These are phyloP conservation scores for Radopholus similis DNA, from an alignment of 1,140 invertebrate species.

Conservation along the genomic window DNA sequence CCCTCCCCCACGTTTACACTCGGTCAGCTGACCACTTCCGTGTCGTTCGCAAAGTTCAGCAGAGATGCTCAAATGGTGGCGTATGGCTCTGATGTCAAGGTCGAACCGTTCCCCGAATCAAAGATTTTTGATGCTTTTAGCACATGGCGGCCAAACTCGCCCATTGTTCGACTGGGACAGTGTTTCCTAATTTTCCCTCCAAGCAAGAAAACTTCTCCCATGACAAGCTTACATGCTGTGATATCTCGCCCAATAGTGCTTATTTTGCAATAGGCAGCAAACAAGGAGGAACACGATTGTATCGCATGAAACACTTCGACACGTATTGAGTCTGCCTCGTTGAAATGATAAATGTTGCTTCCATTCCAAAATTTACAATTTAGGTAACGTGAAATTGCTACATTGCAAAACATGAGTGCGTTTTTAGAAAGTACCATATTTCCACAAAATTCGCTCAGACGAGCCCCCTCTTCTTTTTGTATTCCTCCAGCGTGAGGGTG, in stretches of 20 bases:
- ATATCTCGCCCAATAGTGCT: conserved; percentile 35
- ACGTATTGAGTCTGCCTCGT: conserved; percentile 23
- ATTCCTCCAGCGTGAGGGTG: conserved; percentile 29
- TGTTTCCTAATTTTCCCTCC: conserved; percentile 44
- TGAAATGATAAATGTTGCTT: too few species aligned
- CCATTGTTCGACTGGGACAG: conserved; percentile 29
- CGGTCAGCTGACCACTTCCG: conserved; percentile 38
- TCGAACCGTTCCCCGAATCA: conserved; percentile 21
- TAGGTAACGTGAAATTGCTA: background rate
- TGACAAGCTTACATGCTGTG: conserved; percentile 11
- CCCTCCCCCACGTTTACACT: conserved; percentile 16
- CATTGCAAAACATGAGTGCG: background rate
- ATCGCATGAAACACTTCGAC: conserved; percentile 29
- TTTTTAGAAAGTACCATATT: background rate
- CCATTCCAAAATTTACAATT: too few species aligned
- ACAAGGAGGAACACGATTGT: conserved; percentile 25
- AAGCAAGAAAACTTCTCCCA: conserved; percentile 37
- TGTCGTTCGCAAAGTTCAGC: conserved; percentile 34
- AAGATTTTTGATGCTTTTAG: conserved; percentile 35
- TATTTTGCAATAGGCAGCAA: conserved; percentile 33
- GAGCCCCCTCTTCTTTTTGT: conserved; percentile 20
- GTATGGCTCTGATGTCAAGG: conserved; percentile 38
- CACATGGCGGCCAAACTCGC: conserved; percentile 31
- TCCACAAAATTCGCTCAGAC: conserved; percentile 12
- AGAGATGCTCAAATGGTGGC: conserved; percentile 36